Percentiles rank a stretch among this genome's conserved stretches.
phyloP scores from a whole-genome alignment of 2,888 invertebrate genomes.

The Sialis lutaria region DNA sequence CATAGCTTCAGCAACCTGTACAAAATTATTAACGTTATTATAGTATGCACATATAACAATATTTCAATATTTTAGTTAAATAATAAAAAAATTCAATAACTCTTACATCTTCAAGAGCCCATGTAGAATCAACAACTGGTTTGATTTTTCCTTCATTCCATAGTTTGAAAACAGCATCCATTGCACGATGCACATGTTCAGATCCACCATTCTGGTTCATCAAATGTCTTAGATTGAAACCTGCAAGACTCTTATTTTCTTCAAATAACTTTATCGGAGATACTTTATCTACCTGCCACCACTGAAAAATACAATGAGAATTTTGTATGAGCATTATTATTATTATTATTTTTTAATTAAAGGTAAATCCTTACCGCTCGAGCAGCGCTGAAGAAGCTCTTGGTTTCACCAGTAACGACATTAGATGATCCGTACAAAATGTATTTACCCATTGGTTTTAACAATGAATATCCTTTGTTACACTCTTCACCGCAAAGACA shows the following conservation, averaged over 20 bases:
- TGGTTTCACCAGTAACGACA: constrained; percentile 79
- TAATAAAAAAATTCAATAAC: constrained; percentile 10
- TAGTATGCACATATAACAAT: neutral
- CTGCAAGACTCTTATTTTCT: constrained; percentile 70
- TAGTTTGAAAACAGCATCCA: constrained; percentile 53
- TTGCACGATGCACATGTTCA: constrained; percentile 49
- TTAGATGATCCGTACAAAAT: constrained; percentile 76
- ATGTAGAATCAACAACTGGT: constrained; percentile 68
- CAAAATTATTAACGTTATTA: constrained; percentile 1
- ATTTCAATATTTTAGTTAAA: constrained; percentile 1
- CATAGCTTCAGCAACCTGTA: constrained; percentile 72
- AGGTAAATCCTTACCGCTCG: constrained; percentile 51
- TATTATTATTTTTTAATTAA: constrained; percentile 1
- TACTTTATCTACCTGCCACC: constrained; percentile 89
- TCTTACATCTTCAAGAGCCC: constrained; percentile 73
- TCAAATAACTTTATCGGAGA: constrained; percentile 77
- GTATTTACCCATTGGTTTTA: constrained; percentile 80
- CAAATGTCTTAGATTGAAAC: constrained; percentile 68
- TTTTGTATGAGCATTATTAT: neutral
- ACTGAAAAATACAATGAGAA: constrained; percentile 29
- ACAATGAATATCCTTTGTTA: constrained; percentile 63
- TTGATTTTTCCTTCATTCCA: constrained; percentile 67
- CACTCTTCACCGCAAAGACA: constrained; percentile 80
- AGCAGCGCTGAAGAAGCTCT: constrained; percentile 80
- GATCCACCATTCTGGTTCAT: constrained; percentile 62